Base-by-base conservation (phyloP, 2,888 invertebrate genomes). In the Coleophora flavipennella region DNA sequence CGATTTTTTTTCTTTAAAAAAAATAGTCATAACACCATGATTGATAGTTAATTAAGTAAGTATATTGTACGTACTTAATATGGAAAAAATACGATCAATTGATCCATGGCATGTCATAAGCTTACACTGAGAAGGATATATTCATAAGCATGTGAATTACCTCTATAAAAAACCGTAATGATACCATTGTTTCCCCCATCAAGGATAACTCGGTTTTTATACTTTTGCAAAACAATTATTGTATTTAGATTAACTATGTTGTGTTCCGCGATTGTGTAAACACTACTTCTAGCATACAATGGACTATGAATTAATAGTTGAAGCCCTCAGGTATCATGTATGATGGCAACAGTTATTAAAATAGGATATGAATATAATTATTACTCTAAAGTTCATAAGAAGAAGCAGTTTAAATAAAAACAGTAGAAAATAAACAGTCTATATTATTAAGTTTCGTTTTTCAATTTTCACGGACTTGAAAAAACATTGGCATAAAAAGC, bases 131-230 rank as follows among this genome's bases (percentile, higher is more conserved):
- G 61, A 73, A 66, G 74, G 75, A 75, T 74, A 78, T 73, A 59
- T 58, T 51, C 52, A 45, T 51, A 47, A 56, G 51, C 62, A 72
- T 72, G 72, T 78, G 77, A 76, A 75, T 72, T 70, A 78, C 71
- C 62, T 62, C 50, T 47, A 63, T 55, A 68, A 72, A 67, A 73
- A 78, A 77, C 64, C 62, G 50, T 72, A 74, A 76, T 79, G 52
- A 48, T 51, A 45, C 54, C 43, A 46, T 81, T 83, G 80, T 81
- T 61, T 59, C 42, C 45, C 36, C 36, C 46, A 64, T 67, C 73
- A 78, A 81, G 80, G 83, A 80, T 71, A 71, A 63, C 74, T 41
- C 37, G 67, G 79, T 77, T 74, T 72, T 77, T 67, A 62, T 52
- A 35, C 59, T 67, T 69, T 68, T 50, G 63, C 58, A 68, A 70